phyloP scores from a whole-genome alignment of 1,140 invertebrate species.

The Diorhabda carinulata region DNA sequence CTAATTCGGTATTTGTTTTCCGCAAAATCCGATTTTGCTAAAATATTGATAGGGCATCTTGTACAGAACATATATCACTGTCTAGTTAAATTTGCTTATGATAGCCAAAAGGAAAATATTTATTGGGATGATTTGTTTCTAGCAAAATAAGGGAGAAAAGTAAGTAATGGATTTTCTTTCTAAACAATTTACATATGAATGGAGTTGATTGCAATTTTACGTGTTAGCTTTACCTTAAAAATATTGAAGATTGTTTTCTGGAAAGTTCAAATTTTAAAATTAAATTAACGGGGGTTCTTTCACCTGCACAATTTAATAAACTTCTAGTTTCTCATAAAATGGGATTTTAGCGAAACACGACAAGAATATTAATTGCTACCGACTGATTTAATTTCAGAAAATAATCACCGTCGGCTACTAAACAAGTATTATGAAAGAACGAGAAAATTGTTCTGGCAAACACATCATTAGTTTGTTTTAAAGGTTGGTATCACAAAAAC shows the following conservation, averaged over 20 bases:
- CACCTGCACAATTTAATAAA: neutral
- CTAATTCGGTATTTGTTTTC: constrained; percentile 23
- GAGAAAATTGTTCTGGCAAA: no score
- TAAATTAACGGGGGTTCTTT: no score
- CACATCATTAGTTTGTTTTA: no score
- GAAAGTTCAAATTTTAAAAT: no score
- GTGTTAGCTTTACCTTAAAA: no score
- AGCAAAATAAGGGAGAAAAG: neutral
- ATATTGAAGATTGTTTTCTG: no score
- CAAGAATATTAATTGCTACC: neutral
- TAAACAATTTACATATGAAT: no score
- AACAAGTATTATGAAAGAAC: no score
- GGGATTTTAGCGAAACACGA: neutral
- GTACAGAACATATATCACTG: constrained; percentile 25
- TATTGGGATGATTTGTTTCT: neutral
- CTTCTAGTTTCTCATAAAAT: neutral
- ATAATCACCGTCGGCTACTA: neutral
- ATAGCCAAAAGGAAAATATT: neutral
- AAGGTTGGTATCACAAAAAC: no score
- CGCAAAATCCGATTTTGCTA: constrained; percentile 23
- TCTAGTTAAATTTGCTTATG: constrained; percentile 24
- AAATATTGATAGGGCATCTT: constrained; percentile 23
- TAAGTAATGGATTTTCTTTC: no score
- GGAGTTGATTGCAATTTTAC: no score
- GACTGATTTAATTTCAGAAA: neutral